These are phyloP conservation scores for Engraulis encrasicolus DNA, from an alignment of 2,113 vertebrate genomes.

Conservation along the genomic window DNA sequence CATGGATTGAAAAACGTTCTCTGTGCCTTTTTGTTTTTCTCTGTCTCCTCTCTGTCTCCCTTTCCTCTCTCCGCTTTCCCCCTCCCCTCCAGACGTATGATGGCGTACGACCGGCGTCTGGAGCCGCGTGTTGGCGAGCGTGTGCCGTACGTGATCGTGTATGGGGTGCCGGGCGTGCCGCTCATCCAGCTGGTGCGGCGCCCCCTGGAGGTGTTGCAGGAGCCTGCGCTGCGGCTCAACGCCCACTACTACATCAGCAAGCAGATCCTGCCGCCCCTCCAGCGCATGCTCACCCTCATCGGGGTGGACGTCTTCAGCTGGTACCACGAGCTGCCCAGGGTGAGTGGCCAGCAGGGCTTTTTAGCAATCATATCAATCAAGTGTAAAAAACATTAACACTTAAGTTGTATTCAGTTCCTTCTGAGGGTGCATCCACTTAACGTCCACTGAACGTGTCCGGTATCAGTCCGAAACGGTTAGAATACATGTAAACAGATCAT, in stretches of 20 bases:
- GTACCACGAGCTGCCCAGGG: conserved; percentile 94
- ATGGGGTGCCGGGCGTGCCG: conserved; percentile 87
- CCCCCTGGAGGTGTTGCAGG: conserved; percentile 89
- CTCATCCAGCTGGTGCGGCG: conserved; percentile 94
- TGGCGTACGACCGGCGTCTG: conserved; percentile 86
- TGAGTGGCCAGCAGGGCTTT: conserved; percentile 65
- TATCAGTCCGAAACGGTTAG: too few relatives aligned
- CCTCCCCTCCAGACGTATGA: conserved; percentile 89
- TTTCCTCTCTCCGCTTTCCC: conserved; percentile 33
- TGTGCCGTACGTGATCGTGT: conserved; percentile 94
- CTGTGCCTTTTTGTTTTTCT: too few relatives aligned
- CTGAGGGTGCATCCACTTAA: too few relatives aligned
- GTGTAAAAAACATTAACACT: too few relatives aligned
- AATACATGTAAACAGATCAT: too few relatives aligned
- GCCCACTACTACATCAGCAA: conserved; percentile 94
- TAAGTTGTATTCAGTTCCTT: too few relatives aligned
- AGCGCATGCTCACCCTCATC: conserved; percentile 90
- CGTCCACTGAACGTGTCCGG: too few relatives aligned
- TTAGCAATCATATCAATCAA: too few relatives aligned
- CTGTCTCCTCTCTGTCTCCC: conserved; percentile 38
- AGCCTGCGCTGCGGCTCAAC: conserved; percentile 86
- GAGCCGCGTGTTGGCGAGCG: conserved; percentile 93
- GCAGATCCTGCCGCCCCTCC: conserved; percentile 93
- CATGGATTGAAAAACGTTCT: too few relatives aligned
- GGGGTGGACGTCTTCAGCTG: conserved; percentile 95